These are phyloP conservation scores for Spicauda simplicius DNA, from an alignment of 2,888 invertebrate genomes.

Conservation along the genomic window DNA sequence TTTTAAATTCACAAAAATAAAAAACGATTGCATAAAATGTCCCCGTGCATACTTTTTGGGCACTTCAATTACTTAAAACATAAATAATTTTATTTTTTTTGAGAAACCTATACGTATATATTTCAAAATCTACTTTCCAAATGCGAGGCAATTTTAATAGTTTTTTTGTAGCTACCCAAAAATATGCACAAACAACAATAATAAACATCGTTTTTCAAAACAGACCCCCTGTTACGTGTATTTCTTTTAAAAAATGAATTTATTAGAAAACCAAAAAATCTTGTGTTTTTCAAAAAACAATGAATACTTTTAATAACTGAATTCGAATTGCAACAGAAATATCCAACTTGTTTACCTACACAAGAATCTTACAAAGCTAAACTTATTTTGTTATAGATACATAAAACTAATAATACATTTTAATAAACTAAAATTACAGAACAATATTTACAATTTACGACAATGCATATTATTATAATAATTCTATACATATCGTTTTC, in stretches of 20 bases:
- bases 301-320: constrained; percentile 51
- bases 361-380: constrained; percentile 75
- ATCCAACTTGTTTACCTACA: constrained; percentile 74
- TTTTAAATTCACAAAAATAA: constrained; percentile 18
- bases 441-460: constrained; percentile 81
- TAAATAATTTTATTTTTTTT: constrained; percentile 76
- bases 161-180: constrained; percentile 65
- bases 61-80: constrained; percentile 64
- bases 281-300: constrained; percentile 43
- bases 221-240: constrained; percentile 79
- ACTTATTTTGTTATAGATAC: constrained; percentile 57
- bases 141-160: constrained; percentile 84
- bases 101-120: constrained; percentile 75
- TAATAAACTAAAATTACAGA: constrained; percentile 78
- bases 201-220: constrained; percentile 47
- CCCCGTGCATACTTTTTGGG: constrained; percentile 66
- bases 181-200: constrained; percentile 60
- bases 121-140: constrained; percentile 84
- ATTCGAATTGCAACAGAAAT: constrained; percentile 66
- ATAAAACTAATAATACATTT: constrained; percentile 79
- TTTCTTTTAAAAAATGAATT: constrained; percentile 55
- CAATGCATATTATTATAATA: constrained; percentile 71
- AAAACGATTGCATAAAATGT: constrained; percentile 15
- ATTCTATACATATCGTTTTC: constrained; percentile 78
- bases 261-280: constrained; percentile 15